phyloP scores from a whole-genome alignment of 92 coral and sea anemone species.

The Diadumene lineata region DNA sequence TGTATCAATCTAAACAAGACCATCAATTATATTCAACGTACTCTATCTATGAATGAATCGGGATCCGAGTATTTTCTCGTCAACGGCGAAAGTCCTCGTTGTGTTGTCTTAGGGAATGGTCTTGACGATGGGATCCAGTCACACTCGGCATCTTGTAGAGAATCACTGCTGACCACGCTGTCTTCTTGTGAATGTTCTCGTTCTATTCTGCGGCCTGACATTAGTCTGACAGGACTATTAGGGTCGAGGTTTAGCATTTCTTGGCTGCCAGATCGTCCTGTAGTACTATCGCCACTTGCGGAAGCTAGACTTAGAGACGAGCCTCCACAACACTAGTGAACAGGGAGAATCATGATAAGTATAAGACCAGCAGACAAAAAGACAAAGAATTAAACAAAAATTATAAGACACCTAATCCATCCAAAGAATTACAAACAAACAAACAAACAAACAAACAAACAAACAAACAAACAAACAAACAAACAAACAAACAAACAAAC shows the following conservation, averaged over 20 bases:
- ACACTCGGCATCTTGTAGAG: slow-evolving; percentile 72
- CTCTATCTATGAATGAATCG: slow-evolving; percentile 44
- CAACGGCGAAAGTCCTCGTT: slow-evolving; percentile 39
- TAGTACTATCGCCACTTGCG: slow-evolving; percentile 57
- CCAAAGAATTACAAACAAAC: too few species aligned
- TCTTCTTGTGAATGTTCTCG: slow-evolving; percentile 87
- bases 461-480: too few species aligned
- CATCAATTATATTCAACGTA: neutral
- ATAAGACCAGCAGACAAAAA: neutral
- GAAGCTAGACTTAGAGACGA: slow-evolving; percentile 64
- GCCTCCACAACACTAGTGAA: slow-evolving; percentile 59
- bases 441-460: too few species aligned
- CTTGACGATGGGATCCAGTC: slow-evolving; percentile 67
- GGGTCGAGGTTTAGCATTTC: slow-evolving; percentile 56
- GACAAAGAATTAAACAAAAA: neutral
- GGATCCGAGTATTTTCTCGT: slow-evolving; percentile 84
- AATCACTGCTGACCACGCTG: slow-evolving; percentile 88
- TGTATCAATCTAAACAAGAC: neutral
- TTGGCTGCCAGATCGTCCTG: slow-evolving; percentile 61
- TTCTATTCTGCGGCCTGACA: slow-evolving; percentile 65
- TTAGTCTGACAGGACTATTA: slow-evolving; percentile 34
- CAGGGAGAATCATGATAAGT: neutral
- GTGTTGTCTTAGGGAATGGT: slow-evolving; percentile 27
- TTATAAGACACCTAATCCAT: too few species aligned
- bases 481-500: too few species aligned